These are phyloP conservation scores for Lophius piscatorius DNA, from an alignment of 2,113 vertebrate species.

Conservation along the genomic window DNA sequence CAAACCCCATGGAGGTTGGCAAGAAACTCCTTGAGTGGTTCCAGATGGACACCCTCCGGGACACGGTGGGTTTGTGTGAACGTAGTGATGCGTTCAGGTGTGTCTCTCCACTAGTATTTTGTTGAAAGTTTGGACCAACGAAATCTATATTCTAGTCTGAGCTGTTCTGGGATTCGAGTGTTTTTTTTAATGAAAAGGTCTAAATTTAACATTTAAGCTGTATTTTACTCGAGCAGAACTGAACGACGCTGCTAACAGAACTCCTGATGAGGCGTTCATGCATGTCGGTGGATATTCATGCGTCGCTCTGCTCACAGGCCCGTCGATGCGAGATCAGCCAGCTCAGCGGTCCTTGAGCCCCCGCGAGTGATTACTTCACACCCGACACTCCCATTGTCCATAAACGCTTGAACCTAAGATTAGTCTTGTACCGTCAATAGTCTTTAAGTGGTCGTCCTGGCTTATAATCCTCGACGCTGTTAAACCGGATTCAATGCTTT, in stretches of 20 bases:
- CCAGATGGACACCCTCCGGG: slow-evolving; percentile 88
- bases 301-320: slow-evolving; percentile 16
- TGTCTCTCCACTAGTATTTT: background rate
- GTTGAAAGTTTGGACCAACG: too few species aligned
- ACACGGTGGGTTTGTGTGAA: slow-evolving; percentile 83
- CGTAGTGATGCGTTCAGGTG: background rate
- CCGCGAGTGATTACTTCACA: slow-evolving; percentile 22
- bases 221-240: too few species aligned
- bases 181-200: background rate
- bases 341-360: slow-evolving; percentile 62
- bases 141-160: too few species aligned
- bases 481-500: slow-evolving; percentile 30
- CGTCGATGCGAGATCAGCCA: slow-evolving; percentile 58
- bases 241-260: too few species aligned
- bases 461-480: slow-evolving; percentile 32
- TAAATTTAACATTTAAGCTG: too few species aligned
- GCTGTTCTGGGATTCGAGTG: background rate
- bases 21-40: slow-evolving; percentile 96
- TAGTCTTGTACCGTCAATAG: slow-evolving; percentile 59
- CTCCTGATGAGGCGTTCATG: slow-evolving; percentile 19
- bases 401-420: slow-evolving; percentile 56
- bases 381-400: slow-evolving; percentile 39
- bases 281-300: slow-evolving; percentile 23
- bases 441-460: slow-evolving; percentile 46
- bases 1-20: slow-evolving; percentile 91